Conservation (phyloP, 2,888 invertebrate genomes). For the Parnassius mnemosyne region DNA sequence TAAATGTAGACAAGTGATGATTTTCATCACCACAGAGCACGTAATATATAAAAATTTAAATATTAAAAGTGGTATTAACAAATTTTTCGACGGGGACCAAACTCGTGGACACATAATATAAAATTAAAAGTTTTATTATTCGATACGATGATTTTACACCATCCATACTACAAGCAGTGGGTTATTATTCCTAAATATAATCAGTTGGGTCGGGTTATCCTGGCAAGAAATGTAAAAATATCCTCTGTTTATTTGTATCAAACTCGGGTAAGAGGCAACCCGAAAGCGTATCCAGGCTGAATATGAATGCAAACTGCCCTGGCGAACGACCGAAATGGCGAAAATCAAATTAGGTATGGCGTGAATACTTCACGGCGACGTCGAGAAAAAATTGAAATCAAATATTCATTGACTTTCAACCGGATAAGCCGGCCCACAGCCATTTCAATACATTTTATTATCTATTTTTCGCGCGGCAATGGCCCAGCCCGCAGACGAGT, state of each 20-base stretch:
- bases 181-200: slow-evolving; percentile 75
- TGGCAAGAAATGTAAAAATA: slow-evolving; percentile 77
- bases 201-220: slow-evolving; percentile 77
- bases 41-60: no score
- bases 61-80: no score
- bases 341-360: slow-evolving; percentile 81
- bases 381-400: slow-evolving; percentile 80
- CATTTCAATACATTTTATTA: slow-evolving; percentile 80
- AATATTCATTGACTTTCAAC: slow-evolving; percentile 81
- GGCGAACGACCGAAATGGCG: slow-evolving; percentile 76
- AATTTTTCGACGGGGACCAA: no score
- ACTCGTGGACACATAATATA: no score
- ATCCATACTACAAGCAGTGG: slow-evolving; percentile 34
- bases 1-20: no score
- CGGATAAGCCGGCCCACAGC: slow-evolving; percentile 79
- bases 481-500: slow-evolving; percentile 42
- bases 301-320: slow-evolving; percentile 80
- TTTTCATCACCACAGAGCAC: no score
- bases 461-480: slow-evolving; percentile 67
- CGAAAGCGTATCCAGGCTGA: slow-evolving; percentile 78
- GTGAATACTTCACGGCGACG: slow-evolving; percentile 79
- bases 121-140: neutral
- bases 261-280: slow-evolving; percentile 74
- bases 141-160: slow-evolving; percentile 20
- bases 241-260: slow-evolving; percentile 80